A percentile compares a stretch with the other conserved stretches of the same genome.
phyloP scores from a whole-genome alignment of 2,888 invertebrate genomes.

The Meganola albula region DNA sequence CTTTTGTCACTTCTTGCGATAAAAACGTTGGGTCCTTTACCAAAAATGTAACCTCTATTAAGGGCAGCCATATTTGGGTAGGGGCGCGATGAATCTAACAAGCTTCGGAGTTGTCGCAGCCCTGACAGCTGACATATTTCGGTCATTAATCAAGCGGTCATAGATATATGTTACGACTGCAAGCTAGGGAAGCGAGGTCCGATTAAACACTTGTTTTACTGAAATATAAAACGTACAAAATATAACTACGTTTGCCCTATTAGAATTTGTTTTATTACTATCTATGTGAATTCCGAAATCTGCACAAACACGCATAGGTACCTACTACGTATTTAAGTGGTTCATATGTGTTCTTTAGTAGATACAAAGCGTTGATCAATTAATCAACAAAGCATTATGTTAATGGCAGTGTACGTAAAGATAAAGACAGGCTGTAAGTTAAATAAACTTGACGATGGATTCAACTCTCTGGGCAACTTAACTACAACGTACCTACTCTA shows the following conservation, averaged over 20 bases:
- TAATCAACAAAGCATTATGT: conserved; percentile 8
- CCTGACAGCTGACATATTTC: conserved; percentile 72
- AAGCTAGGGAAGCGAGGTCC: conserved; percentile 36
- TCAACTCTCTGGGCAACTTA: too few species aligned
- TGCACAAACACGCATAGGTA: too few species aligned
- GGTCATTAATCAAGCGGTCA: conserved; percentile 67
- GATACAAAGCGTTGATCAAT: conserved; percentile 14
- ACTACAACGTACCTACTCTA: too few species aligned
- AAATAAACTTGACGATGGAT: background rate
- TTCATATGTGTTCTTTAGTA: too few species aligned
- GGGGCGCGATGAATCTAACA: conserved; percentile 67
- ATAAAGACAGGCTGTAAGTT: too few species aligned
- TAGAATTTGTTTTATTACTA: too few species aligned
- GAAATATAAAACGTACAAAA: conserved; percentile 2
- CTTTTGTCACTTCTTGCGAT: conserved; percentile 46
- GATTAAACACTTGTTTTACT: conserved; percentile 27
- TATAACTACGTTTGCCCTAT: conserved; percentile 6
- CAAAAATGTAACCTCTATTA: conserved; percentile 61
- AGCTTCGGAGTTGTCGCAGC: conserved; percentile 71
- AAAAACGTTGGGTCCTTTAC: conserved; percentile 56
- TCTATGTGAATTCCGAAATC: too few species aligned
- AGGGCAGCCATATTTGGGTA: conserved; percentile 52
- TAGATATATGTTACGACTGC: conserved; percentile 54
- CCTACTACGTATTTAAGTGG: too few species aligned
- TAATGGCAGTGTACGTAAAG: background rate